phyloP scores from a whole-genome alignment of 1,140 invertebrate genomes.

The Trichogramma pretiosum region DNA sequence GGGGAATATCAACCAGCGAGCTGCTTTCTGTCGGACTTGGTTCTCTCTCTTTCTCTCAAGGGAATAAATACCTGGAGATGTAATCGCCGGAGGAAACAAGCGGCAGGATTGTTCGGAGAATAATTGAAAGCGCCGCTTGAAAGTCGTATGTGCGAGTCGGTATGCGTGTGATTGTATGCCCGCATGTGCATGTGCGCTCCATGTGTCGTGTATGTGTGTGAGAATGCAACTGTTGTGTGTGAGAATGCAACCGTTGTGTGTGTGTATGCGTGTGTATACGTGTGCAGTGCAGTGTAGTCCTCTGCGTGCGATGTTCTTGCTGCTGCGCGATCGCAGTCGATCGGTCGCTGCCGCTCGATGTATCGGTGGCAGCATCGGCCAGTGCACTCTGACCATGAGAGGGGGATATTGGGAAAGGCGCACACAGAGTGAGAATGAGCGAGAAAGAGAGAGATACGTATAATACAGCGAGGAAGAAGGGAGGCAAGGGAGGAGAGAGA shows the following conservation, averaged over 20 bases:
- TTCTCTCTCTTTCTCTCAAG: not conserved
- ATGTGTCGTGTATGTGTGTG: not conserved
- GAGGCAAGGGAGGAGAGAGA: not conserved
- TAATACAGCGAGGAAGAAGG: not conserved
- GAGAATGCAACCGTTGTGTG: too few species aligned
- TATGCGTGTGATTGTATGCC: not conserved
- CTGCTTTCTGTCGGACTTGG: too few species aligned
- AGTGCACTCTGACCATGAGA: not conserved
- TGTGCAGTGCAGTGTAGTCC: too few species aligned
- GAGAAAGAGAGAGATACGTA: not conserved
- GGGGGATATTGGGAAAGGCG: not conserved
- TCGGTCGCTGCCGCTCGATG: conserved; percentile 21
- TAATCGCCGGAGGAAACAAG: conserved; percentile 47
- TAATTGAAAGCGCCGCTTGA: conserved; percentile 49
- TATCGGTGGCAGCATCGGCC: conserved; percentile 21
- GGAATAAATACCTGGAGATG: conserved; percentile 46
- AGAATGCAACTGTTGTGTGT: conserved; percentile 13
- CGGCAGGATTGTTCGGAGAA: conserved; percentile 45
- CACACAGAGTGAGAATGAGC: not conserved
- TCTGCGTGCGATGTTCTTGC: too few species aligned
- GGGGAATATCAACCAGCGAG: too few species aligned
- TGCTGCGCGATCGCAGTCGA: conserved; percentile 15
- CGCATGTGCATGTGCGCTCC: not conserved
- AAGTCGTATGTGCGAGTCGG: conserved; percentile 22
- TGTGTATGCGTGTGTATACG: too few species aligned